Evolutionary conservation across 2,113 vertebrate genomes (phyloP), one percentile per base, ranked within the genome.

Genomic region (Hyperoodon ampullatus): DNA sequence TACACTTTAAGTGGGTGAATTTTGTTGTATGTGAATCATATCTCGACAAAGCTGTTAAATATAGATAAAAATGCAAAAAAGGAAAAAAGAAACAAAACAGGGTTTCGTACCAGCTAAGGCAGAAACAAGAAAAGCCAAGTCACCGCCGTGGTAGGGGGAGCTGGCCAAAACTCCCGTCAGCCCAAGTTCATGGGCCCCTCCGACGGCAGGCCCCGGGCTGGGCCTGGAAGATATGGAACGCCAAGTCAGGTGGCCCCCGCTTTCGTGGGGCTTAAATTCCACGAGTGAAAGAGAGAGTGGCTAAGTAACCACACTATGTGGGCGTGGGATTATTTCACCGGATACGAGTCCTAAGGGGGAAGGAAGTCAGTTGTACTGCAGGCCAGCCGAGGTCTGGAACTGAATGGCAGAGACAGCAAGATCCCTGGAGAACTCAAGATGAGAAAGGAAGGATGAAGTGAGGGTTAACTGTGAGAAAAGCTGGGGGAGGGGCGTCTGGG

Each of bases 401-500:
- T 44, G 18, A 44, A 35, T 3, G 42, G 35, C 24, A 44, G 50
- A 61, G 55, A 21, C 0, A 8, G 26, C 24, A 14, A 33, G 33
- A 68, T 18, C 21, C 44, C 44, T 33, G 23, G 39, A 16, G 61
- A 10, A 5, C 19, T n/a, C 21, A 35, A 66, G 82, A 5, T 42
- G 65, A 65, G 50, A 63, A 23, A 95, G 58, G 11, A 65, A 47
- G 23, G 55, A 18, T 39, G 58, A 65, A 21, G 16, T 7, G 15
- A 30, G 12, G 24, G 19, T 10, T 50, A 33, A n/a, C 47, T 9
- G 15, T 23, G 18, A 70, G 68, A 47, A 23, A 74, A 30, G 58
- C 0, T 13, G 26, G 4, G 6, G 16, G 26, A 10, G 26, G 13
- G 26, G 8, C 1, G 1, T 26, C 6, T 19, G 60, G 58, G 35